These are phyloP conservation scores for Girardinus metallicus DNA, from an alignment of 2,797 vertebrate species.

Conservation along the genomic window DNA sequence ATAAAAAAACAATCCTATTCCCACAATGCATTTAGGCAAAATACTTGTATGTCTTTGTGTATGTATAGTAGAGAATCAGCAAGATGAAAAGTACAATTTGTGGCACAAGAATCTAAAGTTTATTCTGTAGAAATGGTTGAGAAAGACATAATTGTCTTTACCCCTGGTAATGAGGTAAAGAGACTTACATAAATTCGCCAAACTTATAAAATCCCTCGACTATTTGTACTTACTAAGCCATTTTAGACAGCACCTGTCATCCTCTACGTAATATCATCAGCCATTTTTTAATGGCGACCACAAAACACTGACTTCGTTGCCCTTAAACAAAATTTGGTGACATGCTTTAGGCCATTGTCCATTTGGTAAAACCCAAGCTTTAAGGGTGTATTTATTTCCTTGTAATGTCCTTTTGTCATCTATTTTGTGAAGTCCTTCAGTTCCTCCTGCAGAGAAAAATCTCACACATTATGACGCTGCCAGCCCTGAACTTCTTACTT, in stretches of 20 bases:
- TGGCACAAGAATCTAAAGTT: not conserved
- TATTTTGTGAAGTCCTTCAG: not conserved
- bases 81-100: slow-evolving; percentile 6
- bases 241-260: not conserved
- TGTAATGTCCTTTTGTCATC: not conserved
- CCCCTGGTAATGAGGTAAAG: not conserved
- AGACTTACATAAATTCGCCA: not conserved
- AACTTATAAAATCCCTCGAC: not conserved
- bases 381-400: not conserved
- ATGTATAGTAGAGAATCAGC: not conserved
- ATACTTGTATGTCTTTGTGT: slow-evolving; percentile 6
- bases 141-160: not conserved
- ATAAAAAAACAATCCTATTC: slow-evolving; percentile 11
- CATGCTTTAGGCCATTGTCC: not conserved
- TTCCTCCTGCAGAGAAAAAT: not conserved
- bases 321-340: not conserved
- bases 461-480: not conserved
- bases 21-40: slow-evolving; percentile 30
- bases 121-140: not conserved
- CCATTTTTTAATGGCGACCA: not conserved
- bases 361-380: not conserved
- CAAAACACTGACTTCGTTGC: not conserved
- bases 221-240: not conserved
- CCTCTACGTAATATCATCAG: not conserved
- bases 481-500: not conserved